phyloP scores from a whole-genome alignment of 1,140 invertebrate species.

The Oncopodura yosiiana region DNA sequence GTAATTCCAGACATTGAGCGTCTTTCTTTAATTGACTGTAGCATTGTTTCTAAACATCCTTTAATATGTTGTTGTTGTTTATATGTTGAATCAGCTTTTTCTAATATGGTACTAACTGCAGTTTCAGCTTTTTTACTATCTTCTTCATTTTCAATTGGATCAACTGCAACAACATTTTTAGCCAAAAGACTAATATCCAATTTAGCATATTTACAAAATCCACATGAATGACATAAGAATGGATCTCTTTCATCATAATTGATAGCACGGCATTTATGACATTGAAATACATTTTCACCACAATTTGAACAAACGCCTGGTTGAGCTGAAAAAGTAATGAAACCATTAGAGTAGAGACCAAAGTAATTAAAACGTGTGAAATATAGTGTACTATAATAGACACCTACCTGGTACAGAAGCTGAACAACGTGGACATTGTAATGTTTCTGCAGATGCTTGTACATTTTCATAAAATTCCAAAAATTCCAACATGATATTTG shows the following conservation, averaged over 20 bases:
- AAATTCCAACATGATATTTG: slow-evolving; percentile 98
- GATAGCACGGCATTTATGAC: slow-evolving; percentile 93
- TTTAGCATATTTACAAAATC: slow-evolving; percentile 99
- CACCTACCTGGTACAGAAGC: slow-evolving; percentile 91
- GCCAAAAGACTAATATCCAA: slow-evolving; percentile 61
- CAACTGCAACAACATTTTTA: slow-evolving; percentile 32
- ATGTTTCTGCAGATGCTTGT: slow-evolving; percentile 72
- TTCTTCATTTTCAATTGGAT: slow-evolving; percentile 73
- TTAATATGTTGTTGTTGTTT: slow-evolving; percentile 80
- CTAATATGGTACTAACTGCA: slow-evolving; percentile 77
- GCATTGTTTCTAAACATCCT: slow-evolving; percentile 61
- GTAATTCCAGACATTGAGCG: slow-evolving; percentile 30
- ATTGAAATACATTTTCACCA: slow-evolving; percentile 97
- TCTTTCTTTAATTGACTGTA: slow-evolving; percentile 34
- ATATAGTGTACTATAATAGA: no score
- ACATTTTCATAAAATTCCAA: slow-evolving; percentile 92
- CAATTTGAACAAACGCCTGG: slow-evolving; percentile 96
- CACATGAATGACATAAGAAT: slow-evolving; percentile 95
- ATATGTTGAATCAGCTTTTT: slow-evolving; percentile 90
- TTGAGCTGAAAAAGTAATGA: no score
- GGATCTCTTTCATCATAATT: slow-evolving; percentile 99
- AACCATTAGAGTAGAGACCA: no score
- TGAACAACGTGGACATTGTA: slow-evolving; percentile 91
- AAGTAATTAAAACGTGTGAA: no score
- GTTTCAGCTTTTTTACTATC: slow-evolving; percentile 89